A percentile compares a stretch with the other conserved stretches of the same genome.
Conservation (phyloP, 2,888 invertebrate species). For the Formica aserva region DNA sequence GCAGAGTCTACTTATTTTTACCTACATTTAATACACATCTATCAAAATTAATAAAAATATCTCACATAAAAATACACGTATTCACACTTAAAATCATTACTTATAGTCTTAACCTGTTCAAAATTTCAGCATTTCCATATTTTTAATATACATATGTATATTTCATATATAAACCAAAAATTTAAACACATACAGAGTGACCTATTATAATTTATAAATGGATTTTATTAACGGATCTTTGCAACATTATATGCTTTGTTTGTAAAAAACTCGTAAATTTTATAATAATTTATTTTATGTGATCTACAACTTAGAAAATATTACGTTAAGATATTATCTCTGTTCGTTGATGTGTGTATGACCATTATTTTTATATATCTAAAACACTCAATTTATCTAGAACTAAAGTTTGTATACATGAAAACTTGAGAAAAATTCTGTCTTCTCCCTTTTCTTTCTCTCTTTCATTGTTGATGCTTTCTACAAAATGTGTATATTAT, state of each 20-base stretch:
- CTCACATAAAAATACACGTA: not conserved
- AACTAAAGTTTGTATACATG: slow-evolving; percentile 25
- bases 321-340: slow-evolving; percentile 52
- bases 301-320: slow-evolving; percentile 15
- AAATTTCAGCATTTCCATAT: not conserved
- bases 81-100: not conserved
- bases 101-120: not conserved
- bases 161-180: not conserved
- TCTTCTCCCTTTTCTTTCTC: not conserved
- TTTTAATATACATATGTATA: not conserved
- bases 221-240: not conserved
- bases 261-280: not conserved
- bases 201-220: not conserved
- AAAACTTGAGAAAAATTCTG: slow-evolving; percentile 25
- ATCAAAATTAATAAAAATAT: not conserved
- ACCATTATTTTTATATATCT: slow-evolving; percentile 22
- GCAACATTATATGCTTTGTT: not conserved
- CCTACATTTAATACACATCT: slow-evolving; percentile 32
- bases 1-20: slow-evolving; percentile 49
- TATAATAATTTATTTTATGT: not conserved
- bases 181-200: not conserved
- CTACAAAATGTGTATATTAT: slow-evolving; percentile 4
- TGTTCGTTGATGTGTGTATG: slow-evolving; percentile 27
- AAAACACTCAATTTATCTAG: slow-evolving; percentile 6
- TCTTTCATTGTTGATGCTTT: slow-evolving; percentile 4